Evolutionary conservation across 2,113 vertebrate genomes (phyloP).

Genomic region (Pluvialis apricaria): DNA sequence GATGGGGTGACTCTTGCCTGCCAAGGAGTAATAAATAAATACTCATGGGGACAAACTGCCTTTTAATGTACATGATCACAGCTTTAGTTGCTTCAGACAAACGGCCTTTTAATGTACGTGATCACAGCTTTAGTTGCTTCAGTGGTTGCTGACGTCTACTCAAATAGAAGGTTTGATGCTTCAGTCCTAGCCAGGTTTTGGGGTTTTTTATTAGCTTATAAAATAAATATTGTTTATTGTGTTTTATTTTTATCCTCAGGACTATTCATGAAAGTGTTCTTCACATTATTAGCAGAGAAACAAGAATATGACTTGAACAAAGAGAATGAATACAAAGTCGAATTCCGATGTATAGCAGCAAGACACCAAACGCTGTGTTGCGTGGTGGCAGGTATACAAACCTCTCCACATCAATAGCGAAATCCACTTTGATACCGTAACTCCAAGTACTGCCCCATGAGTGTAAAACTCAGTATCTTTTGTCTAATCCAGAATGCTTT

Average conservation of each 20-base stretch:
- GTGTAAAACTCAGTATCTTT: conserved; percentile 27
- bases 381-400: conserved; percentile 8
- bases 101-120: background rate
- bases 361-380: conserved; percentile 13
- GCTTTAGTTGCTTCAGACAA: background rate
- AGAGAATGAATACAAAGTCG: background rate
- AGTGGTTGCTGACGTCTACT: conserved; percentile 4
- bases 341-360: background rate
- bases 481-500: conserved; percentile 50
- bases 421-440: conserved; percentile 27
- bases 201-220: background rate
- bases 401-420: conserved; percentile 39
- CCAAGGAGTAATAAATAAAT: background rate
- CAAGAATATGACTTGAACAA: conserved; percentile 10
- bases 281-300: conserved; percentile 35
- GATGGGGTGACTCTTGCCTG: background rate
- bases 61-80: conserved; percentile 3
- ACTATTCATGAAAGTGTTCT: conserved; percentile 56
- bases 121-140: conserved; percentile 8
- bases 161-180: background rate
- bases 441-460: conserved; percentile 56
- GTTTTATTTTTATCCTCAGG: conserved; percentile 45
- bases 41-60: background rate
- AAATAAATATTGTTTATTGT: conserved; percentile 54
- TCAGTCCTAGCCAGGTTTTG: background rate